phyloP scores from a whole-genome alignment of 2,113 vertebrate species.

The Callithrix jacchus region DNA sequence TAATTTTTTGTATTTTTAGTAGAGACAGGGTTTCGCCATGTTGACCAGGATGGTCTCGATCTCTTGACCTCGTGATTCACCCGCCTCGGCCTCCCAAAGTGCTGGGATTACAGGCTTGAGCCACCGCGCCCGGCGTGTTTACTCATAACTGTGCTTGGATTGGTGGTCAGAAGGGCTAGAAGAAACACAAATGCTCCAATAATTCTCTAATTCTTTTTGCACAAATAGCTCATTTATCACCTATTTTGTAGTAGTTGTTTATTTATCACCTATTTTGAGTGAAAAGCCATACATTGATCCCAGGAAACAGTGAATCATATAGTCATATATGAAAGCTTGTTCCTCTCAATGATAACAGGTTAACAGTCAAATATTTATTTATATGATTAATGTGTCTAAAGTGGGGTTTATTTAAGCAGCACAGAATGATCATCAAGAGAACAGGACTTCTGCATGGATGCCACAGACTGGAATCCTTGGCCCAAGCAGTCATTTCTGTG shows the following conservation, averaged over 20 bases:
- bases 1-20: too few relatives aligned
- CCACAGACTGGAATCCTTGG: background rate
- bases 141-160: background rate
- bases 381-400: background rate
- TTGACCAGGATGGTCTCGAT: too few relatives aligned
- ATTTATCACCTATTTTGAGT: background rate
- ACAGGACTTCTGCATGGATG: background rate
- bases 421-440: background rate
- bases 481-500: background rate
- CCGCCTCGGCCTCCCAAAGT: too few relatives aligned
- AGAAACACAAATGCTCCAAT: background rate
- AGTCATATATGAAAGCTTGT: background rate
- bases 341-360: background rate
- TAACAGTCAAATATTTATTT: background rate
- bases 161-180: background rate
- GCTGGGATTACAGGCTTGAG: too few relatives aligned
- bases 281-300: background rate
- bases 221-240: background rate
- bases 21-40: too few relatives aligned
- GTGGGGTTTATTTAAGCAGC: background rate
- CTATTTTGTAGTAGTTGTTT: background rate
- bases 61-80: too few relatives aligned
- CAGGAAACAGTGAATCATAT: background rate
- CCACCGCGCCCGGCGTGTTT: too few relatives aligned
- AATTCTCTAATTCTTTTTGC: background rate